phyloP scores from a whole-genome alignment of 2,113 vertebrate species.

The Pachyramphus minor region DNA sequence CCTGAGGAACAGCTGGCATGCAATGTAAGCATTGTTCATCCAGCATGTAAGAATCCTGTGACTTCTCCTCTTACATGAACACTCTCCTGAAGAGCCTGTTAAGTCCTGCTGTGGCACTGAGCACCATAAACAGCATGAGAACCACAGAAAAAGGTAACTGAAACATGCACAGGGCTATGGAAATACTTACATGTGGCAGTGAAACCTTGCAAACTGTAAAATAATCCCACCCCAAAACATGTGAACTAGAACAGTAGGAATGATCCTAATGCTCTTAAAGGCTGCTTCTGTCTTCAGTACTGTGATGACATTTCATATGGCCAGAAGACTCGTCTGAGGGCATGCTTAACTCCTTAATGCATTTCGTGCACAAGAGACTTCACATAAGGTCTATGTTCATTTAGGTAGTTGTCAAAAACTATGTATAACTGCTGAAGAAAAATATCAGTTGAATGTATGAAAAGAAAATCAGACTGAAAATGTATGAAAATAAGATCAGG shows the following conservation, averaged over 20 bases:
- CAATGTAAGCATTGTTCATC: not conserved
- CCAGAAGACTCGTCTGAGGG: not conserved
- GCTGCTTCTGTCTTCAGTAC: not conserved
- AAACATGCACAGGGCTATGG: not conserved
- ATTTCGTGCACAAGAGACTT: not conserved
- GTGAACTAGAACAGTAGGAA: not conserved
- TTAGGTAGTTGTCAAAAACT: not conserved
- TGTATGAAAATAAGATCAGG: not conserved
- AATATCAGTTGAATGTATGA: not conserved
- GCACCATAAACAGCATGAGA: not conserved
- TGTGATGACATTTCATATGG: rapidly evolving
- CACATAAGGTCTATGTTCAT: not conserved
- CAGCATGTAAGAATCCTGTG: not conserved
- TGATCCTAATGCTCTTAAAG: not conserved
- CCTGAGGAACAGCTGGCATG: conserved; percentile 30
- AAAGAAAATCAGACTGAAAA: not conserved
- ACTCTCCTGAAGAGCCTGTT: not conserved
- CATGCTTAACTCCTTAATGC: not conserved
- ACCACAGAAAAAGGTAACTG: not conserved
- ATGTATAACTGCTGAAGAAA: not conserved
- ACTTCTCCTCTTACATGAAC: not conserved
- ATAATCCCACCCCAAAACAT: not conserved
- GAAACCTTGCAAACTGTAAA: not conserved
- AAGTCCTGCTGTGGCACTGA: not conserved
- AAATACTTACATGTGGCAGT: not conserved